Base-by-base conservation (phyloP, 2,888 invertebrate genomes). In the Oscheius sp. region DNA sequence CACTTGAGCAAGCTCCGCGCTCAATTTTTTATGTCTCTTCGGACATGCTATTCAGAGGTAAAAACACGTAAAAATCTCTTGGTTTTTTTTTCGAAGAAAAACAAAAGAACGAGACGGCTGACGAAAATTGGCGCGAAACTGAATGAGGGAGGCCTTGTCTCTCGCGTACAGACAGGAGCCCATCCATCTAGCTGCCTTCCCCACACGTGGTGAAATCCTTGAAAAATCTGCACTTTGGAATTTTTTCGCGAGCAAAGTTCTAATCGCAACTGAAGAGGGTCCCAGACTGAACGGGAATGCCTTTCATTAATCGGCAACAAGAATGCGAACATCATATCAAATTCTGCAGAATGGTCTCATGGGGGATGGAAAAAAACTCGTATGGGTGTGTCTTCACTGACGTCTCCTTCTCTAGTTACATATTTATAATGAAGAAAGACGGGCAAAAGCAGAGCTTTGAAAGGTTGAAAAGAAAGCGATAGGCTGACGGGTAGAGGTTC, bases 1-100 rank as follows among this genome's bases (percentile, higher is more conserved):
- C 61, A 61, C 61, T 61, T 61, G 61, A 61, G 55, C 55, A 34
- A 52, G 52, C 52, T 52, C 52, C 52, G 52, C 29, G 5, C 8
- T 23, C 29, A 27, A 25, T 52, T 27, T 20, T 42, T 29, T 20
- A n/a, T 1, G 27, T 27, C 48, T 52, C 8, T 27, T 52, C 52
- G n/a, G 29, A 29, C 15, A 27, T 52, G 52, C 52, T 52, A 25
- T 48, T 6, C 48, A 48, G 25, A 48, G 48, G 23, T n/a, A n/a
- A n/a, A n/a, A n/a, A n/a, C n/a, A n/a, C n/a, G n/a, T n/a, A n/a
- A 42, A 42, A 17, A 20, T 42, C n/a, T 42, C 20, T 20, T 42
- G 15, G 20, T 42, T 20, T 42, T 42, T 42, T 42, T 17, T 17
- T 42, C n/a, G 42, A 42, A 42, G 20, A 3, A 42, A 42, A 42